phyloP scores from a whole-genome alignment of 2,888 invertebrate species.

The Cheilosia urbana region DNA sequence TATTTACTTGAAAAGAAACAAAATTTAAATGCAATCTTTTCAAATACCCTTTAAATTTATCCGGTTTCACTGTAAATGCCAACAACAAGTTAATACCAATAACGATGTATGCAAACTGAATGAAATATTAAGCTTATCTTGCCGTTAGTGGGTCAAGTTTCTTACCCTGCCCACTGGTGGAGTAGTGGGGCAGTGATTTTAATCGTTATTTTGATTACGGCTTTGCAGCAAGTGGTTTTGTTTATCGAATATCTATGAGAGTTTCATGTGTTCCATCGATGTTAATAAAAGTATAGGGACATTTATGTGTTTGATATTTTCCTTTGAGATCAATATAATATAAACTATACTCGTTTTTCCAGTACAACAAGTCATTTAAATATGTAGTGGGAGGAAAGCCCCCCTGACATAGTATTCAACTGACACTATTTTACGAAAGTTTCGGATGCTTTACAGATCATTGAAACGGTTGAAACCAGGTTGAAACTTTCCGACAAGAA shows the following conservation, averaged over 20 bases:
- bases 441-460: too few relatives aligned
- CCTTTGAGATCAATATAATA: too few relatives aligned
- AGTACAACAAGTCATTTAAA: too few relatives aligned
- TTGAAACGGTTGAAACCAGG: too few relatives aligned
- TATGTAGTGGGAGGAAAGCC: too few relatives aligned
- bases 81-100: constrained; percentile 1
- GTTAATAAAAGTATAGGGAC: not conserved
- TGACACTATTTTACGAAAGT: too few relatives aligned
- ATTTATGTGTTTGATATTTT: not conserved
- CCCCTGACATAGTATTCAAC: too few relatives aligned
- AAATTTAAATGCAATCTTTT: not conserved
- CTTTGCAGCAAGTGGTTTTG: not conserved
- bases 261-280: not conserved
- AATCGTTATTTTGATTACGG: constrained; percentile 21
- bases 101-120: constrained; percentile 31
- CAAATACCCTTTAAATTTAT: not conserved
- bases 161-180: not conserved
- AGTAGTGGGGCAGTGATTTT: constrained; percentile 38
- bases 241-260: not conserved
- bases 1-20: constrained; percentile 32
- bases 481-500: too few relatives aligned
- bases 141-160: constrained; percentile 52
- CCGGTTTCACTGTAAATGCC: constrained; percentile 5
- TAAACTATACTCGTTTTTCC: too few relatives aligned
- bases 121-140: constrained; percentile 35